Base-by-base conservation (phyloP, 2,888 invertebrate species). In the Pammene fasciana region DNA sequence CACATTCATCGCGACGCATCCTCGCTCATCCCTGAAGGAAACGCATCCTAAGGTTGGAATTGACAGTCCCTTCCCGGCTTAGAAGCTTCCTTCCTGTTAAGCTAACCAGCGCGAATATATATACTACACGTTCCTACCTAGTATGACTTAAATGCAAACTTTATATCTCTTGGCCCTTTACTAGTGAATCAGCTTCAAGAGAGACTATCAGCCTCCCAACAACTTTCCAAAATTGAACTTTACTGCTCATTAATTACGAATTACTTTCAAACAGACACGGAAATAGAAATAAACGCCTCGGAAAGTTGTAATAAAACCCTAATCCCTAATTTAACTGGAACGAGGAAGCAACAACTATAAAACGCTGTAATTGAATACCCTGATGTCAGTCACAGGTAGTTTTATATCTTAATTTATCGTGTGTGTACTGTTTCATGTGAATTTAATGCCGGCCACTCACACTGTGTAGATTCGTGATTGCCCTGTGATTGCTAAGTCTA, bases 251-350 rank as follows among this genome's bases (percentile, higher is more conserved):
- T 13, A 0, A 38, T 18, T 26, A 50, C 13, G 11, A 11, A 13
- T 13, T n/a, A 41, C 0, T 50, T 50, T 41, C 13, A 36, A 50
- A 38, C 9, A 5, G 13, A 18, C 34, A 9, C 50, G 2, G n/a
- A 38, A 8, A 38, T 48, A 26, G 9, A 14, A 14, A 6, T n/a
- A 14, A 6, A 48, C 34, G 46, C 18, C 41, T 56, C 11, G 8
- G 38, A 34, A 48, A 34, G 57, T 41, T 61, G 46, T 61, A 61
- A 67, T 67, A 61, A 67, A 61, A 67, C 48, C 61, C 14, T 55
- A 61, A 67, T 61, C 54, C 54, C 38, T 41, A 46, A 48, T 67
- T 67, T 54, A 54, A 48, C 55, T 46, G 55, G 38, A 46, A 55
- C 45, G 55, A 57, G 57, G 34, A 66, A 50, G 43, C 43, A 65